Conservation (phyloP, 2,797 vertebrate genomes). For the Spea hammondii region DNA sequence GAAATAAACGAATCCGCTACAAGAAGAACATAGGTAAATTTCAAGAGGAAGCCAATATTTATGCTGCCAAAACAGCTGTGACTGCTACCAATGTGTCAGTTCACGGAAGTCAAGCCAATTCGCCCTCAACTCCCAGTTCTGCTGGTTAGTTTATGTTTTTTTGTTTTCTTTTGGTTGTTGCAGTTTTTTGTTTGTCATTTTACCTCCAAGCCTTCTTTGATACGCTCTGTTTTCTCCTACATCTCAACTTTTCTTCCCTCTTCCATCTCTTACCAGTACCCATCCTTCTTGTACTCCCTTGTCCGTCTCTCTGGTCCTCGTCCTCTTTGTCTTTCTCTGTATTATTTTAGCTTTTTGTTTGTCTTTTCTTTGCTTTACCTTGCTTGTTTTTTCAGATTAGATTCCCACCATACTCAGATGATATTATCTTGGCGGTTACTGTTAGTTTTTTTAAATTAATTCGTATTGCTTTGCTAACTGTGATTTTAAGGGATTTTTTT, state of each 20-base stretch:
- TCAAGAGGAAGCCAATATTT: constrained; percentile 99
- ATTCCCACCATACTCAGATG: constrained; percentile 19
- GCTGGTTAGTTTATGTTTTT: constrained; percentile 86
- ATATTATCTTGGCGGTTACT: constrained; percentile 32
- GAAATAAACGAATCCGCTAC: constrained; percentile 99
- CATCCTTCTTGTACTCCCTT: constrained; percentile 31
- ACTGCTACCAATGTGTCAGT: constrained; percentile 94
- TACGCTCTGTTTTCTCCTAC: constrained; percentile 8
- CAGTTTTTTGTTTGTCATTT: constrained; percentile 27
- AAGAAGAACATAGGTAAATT: constrained; percentile 99
- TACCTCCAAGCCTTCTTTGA: constrained; percentile 38
- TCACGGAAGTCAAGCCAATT: constrained; percentile 98
- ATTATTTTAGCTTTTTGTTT: constrained; percentile 16
- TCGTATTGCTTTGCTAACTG: constrained; percentile 25
- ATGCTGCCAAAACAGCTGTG: constrained; percentile 98
- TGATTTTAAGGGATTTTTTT: background rate
- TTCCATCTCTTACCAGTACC: background rate
- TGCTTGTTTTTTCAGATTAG: constrained; percentile 27
- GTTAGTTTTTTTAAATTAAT: constrained; percentile 17
- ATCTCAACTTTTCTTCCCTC: background rate
- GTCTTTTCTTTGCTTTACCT: constrained; percentile 20
- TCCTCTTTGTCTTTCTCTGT: constrained; percentile 4
- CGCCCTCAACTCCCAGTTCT: constrained; percentile 98
- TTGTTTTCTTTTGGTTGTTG: constrained; percentile 51
- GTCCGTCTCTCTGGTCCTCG: constrained; percentile 23